These are phyloP conservation scores for Corydoras maculifer DNA, from an alignment of 2,113 vertebrate genomes.

Conservation along the genomic window DNA sequence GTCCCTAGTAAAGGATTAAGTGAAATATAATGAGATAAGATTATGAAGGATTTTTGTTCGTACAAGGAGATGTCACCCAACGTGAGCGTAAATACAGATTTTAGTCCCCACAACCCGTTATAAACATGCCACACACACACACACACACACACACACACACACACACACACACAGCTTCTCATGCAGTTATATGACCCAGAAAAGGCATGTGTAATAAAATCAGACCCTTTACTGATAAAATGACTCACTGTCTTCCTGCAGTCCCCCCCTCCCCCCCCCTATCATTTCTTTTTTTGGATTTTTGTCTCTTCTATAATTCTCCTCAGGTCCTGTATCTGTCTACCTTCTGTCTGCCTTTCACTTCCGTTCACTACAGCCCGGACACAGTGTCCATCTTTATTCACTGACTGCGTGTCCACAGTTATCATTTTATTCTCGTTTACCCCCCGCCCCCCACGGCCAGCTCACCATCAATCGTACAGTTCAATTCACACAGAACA, in stretches of 20 bases:
- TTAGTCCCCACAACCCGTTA: too few relatives aligned
- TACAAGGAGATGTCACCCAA: too few relatives aligned
- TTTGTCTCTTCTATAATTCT: constrained; percentile 11
- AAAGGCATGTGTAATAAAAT: constrained; percentile 29
- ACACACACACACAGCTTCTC: constrained; percentile 18
- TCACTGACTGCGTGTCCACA: neutral
- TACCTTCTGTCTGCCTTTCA: neutral
- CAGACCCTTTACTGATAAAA: neutral
- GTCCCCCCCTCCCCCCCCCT: constrained; percentile 29
- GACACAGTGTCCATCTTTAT: too few relatives aligned
- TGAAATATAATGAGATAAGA: too few relatives aligned
- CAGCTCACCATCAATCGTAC: neutral
- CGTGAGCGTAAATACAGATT: too few relatives aligned
- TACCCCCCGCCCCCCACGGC: neutral
- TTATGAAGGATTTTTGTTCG: too few relatives aligned
- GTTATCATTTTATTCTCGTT: neutral
- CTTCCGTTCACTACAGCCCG: neutral
- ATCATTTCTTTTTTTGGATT: neutral
- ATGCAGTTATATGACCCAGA: constrained; percentile 35
- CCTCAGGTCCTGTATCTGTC: too few relatives aligned
- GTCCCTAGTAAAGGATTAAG: too few relatives aligned
- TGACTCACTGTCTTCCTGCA: constrained; percentile 18
- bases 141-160: constrained; percentile 2
- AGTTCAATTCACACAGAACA: too few relatives aligned
- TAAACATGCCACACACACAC: too few relatives aligned